Base-by-base conservation (phyloP, 2,888 invertebrate genomes). In the Sarcophaga carnaria region DNA sequence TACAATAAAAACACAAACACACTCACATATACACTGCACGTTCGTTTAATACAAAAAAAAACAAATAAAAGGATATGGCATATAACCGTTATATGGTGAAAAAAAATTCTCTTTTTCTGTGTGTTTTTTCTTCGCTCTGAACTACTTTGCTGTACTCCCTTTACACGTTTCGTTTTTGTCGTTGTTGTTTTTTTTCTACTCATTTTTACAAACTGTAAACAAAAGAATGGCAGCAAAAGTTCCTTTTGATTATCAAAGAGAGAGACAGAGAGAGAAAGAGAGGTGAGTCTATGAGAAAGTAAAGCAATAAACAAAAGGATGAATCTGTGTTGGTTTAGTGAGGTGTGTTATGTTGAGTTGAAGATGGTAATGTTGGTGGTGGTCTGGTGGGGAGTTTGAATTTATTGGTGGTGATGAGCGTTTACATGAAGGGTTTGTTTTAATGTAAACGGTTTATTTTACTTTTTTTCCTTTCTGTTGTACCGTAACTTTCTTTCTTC, bases 201-300 rank as follows among this genome's bases (percentile, higher is more conserved):
- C 8, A 37, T 37, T 37, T 8, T 37, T 37, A 54, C 17, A 54
- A 54, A 54, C 54, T 54, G 17, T 71, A 87, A 87, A 84, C 79
- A 87, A 84, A 87, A 87, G 87, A 71, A 87, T 84, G 77, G 45
- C 62, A 81, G 79, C 69, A 78, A 83, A 81, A 81, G 75, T 83
- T 84, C 83, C 8, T 81, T 78, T 74, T 78, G 80, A 59, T 81
- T 78, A 64, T 81, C 49, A 74, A 74, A 60, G 66, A 71, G 80
- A 79, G 5, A 70, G 71, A 62, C 62, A 80, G 80, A 66, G 66
- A 84, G 62, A 71, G 75, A 79, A 8, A 76, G 27, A 49, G 37
- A 37, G 37, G 37, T 37, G 1, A 37, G 10, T 37, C 37, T 37
- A 37, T 37, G 37, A 37, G 54, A 71, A 59, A 72, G 8, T 64